Base-by-base conservation (phyloP, 2,888 invertebrate species). In the Rambutsinella grinnellia region DNA sequence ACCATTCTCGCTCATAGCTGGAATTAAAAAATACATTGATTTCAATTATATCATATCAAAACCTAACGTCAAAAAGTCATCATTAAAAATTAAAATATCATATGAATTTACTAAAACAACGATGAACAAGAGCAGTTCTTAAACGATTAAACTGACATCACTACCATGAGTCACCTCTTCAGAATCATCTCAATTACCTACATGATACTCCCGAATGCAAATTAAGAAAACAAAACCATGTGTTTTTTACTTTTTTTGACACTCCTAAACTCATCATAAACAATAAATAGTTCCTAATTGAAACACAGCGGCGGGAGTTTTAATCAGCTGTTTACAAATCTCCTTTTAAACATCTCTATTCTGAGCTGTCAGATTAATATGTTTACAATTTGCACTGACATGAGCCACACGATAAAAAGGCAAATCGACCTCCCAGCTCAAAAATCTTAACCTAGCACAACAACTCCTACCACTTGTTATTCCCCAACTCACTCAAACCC, bases 1-100 rank as follows among this genome's bases (percentile, higher is more conserved):
- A 60, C 76, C 69, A 75, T 68, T 75, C 47, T 68, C 68, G 68
- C 75, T 75, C 61, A 74, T 74, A 19, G 23, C 74, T 74, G 56
- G n/a, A 62, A 63, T 46, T 10, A 23, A 66, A 23, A 23, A 66
- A n/a, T n/a, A n/a, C n/a, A n/a, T n/a, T n/a, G n/a, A n/a, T n/a
- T n/a, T n/a, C n/a, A n/a, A n/a, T n/a, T n/a, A n/a, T n/a, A n/a
- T n/a, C n/a, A n/a, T n/a, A n/a, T n/a, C n/a, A n/a, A n/a, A n/a
- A n/a, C n/a, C n/a, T n/a, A n/a, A n/a, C n/a, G n/a, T n/a, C 23
- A 53, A 23, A 17, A 24, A 10, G 2, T 13, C 15, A 17, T 3
- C 3, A 62, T n/a, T n/a, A n/a, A n/a, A n/a, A n/a, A n/a, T n/a
- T n/a, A n/a, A n/a, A n/a, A n/a, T n/a, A n/a, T n/a, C n/a, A n/a